Base-by-base conservation (phyloP, 1,140 invertebrate species). In the Oryctes rhinoceros region DNA sequence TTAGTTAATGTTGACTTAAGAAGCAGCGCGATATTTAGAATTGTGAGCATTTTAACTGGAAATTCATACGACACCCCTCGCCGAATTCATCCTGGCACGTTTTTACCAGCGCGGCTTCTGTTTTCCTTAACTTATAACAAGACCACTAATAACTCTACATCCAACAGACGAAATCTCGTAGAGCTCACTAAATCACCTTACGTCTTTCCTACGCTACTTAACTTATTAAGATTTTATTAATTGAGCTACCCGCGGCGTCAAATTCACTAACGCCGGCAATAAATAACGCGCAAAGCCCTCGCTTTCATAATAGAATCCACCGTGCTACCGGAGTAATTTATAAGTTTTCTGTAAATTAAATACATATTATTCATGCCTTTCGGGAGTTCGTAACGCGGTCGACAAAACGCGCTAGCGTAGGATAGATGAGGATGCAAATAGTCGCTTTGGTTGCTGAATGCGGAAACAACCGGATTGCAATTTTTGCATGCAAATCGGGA, bases 211-310 rank as follows among this genome's bases (percentile, higher is more conserved):
- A 0, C 62, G n/a, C 24, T 71, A 35, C 65, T 71, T 71, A 71
- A 10, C 65, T 71, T 24, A 35, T 71, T 71, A 71, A 71, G 65
- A 71, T 37, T 71, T 71, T 71, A 71, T 71, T 71, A 71, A 71
- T 71, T 71, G 65, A 9, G 65, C 20, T 30, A n/a, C 5, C 24
- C 7, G 9, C 24, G 5, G 65, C 7, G 9, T 71, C 35, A 24
- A 15, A 71, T 30, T 37, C 20, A 10, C 24, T 37, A 30, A 35
- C 3, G 24, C 24, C 20, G 24, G 65, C 65, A 71, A 71, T 71
- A 30, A 71, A 35, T 71, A 71, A 71, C 9, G 2, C 20, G 24
- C 24, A 24, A 71, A 71, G 24, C 35, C 18, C 24, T 37, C 65
- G 15, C 24, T 71, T 71, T 71, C 20, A 71, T 24, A 71, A 71